Evolutionary conservation across 2,888 invertebrate species (phyloP).

Genomic region (Coleophora deauratella): DNA sequence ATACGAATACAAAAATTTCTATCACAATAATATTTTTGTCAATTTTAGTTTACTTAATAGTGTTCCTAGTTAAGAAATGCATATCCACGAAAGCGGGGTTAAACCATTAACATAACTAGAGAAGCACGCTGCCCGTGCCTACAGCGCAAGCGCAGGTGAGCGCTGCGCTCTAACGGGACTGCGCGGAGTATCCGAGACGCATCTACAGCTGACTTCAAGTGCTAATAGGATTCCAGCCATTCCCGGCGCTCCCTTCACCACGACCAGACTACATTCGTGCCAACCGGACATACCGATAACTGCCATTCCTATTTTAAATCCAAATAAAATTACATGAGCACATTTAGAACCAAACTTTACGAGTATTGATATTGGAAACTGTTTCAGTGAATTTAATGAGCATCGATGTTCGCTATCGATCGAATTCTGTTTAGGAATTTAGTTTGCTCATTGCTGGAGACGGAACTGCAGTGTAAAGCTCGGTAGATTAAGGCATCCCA

Average conservation of each 20-base stretch:
- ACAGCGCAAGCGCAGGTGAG: constrained; percentile 71
- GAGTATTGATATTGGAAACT: constrained; percentile 29
- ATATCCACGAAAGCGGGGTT: too few relatives aligned
- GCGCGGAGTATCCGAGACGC: constrained; percentile 41
- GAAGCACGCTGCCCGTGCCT: constrained; percentile 42
- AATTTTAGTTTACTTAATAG: too few relatives aligned
- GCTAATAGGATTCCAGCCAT: constrained; percentile 8
- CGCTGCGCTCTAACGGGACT: constrained; percentile 53
- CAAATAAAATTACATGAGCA: constrained; percentile 1
- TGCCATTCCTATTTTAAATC: constrained; percentile 1
- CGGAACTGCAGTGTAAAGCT: constrained; percentile 42
- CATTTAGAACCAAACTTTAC: constrained; percentile 46
- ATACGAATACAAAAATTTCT: too few relatives aligned
- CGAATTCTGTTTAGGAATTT: constrained; percentile 38
- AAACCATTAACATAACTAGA: constrained; percentile 69
- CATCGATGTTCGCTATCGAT: constrained; percentile 21
- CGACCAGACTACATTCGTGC: not conserved
- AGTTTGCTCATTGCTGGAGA: constrained; percentile 44
- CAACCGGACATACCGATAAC: constrained; percentile 14
- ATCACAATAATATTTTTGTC: too few relatives aligned
- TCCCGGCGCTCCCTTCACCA: constrained; percentile 4
- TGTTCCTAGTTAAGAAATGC: too few relatives aligned
- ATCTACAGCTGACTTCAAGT: constrained; percentile 26
- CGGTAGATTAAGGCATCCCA: constrained; percentile 54
- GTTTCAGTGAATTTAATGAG: constrained; percentile 24